Conservation (phyloP, 1,140 invertebrate species). For the Euborellia annulipes region DNA sequence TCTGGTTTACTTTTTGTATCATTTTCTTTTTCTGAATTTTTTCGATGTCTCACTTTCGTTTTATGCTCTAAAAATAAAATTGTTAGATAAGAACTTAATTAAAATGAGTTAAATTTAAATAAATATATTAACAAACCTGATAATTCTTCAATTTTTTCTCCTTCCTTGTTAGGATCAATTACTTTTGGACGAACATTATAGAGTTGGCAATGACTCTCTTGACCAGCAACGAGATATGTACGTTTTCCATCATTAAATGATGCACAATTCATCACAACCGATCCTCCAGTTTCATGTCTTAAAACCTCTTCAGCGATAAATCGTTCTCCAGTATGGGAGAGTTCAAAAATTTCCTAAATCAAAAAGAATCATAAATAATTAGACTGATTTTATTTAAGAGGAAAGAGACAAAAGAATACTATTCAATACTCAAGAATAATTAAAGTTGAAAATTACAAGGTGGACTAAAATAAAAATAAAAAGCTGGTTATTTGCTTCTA, state of each 20-base stretch:
- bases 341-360: slow-evolving; percentile 75
- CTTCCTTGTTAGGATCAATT: slow-evolving; percentile 13
- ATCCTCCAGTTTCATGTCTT: slow-evolving; percentile 70
- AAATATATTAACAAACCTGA: neutral
- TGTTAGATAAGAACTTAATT: too few species aligned
- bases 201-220: slow-evolving; percentile 81
- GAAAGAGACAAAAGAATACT: too few species aligned
- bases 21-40: slow-evolving; percentile 18
- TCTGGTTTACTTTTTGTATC: slow-evolving; percentile 19
- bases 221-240: slow-evolving; percentile 70
- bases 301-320: slow-evolving; percentile 74
- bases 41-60: slow-evolving; percentile 25
- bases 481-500: too few species aligned
- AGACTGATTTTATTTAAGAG: too few species aligned
- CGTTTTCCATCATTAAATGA: slow-evolving; percentile 46
- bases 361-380: slow-evolving; percentile 17
- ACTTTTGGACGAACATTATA: slow-evolving; percentile 65
- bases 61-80: slow-evolving; percentile 14
- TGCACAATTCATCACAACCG: slow-evolving; percentile 83
- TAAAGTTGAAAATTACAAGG: too few species aligned
- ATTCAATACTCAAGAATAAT: too few species aligned
- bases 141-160: slow-evolving; percentile 17
- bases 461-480: too few species aligned
- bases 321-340: slow-evolving; percentile 61
- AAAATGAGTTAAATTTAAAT: too few species aligned